phyloP scores from a whole-genome alignment of 1,140 invertebrate genomes.

The Lordiphosa clarofinis region DNA sequence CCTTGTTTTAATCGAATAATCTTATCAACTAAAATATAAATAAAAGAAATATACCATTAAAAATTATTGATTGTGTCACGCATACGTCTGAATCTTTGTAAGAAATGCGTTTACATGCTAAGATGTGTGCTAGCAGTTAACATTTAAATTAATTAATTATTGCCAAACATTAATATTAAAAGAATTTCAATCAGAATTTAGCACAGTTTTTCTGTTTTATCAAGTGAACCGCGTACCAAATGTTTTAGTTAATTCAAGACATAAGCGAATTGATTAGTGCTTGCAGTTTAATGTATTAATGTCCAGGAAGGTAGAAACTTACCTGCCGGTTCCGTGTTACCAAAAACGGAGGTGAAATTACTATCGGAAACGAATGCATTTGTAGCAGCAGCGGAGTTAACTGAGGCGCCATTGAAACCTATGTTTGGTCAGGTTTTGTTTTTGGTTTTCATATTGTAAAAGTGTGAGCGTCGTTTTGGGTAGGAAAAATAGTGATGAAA shows the following conservation, averaged over 20 bases:
- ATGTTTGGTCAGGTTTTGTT: slow-evolving; percentile 50
- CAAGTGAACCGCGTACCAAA: slow-evolving; percentile 7
- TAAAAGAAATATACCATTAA: no score
- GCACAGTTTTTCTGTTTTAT: slow-evolving; percentile 9
- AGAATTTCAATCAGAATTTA: slow-evolving; percentile 1
- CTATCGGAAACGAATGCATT: slow-evolving; percentile 92
- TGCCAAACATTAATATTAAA: not conserved
- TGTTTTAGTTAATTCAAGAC: slow-evolving; percentile 7
- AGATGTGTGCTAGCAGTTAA: no score
- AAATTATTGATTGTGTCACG: no score
- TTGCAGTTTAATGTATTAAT: slow-evolving; percentile 47
- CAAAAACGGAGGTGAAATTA: slow-evolving; percentile 92
- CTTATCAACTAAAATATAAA: no score
- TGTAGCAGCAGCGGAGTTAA: slow-evolving; percentile 82
- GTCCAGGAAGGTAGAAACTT: slow-evolving; percentile 76
- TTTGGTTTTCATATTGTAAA: slow-evolving; percentile 34
- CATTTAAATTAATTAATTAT: no score
- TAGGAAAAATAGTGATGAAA: slow-evolving; percentile 64
- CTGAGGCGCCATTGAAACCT: slow-evolving; percentile 81
- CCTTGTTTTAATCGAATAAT: no score
- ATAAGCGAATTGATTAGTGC: slow-evolving; percentile 18
- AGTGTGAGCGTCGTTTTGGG: slow-evolving; percentile 28
- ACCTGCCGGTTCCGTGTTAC: slow-evolving; percentile 87
- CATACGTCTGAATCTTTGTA: no score
- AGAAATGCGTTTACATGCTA: no score